Evolutionary conservation across 2,888 invertebrate genomes (phyloP).

Genomic region (Crepidodera aurea): DNA sequence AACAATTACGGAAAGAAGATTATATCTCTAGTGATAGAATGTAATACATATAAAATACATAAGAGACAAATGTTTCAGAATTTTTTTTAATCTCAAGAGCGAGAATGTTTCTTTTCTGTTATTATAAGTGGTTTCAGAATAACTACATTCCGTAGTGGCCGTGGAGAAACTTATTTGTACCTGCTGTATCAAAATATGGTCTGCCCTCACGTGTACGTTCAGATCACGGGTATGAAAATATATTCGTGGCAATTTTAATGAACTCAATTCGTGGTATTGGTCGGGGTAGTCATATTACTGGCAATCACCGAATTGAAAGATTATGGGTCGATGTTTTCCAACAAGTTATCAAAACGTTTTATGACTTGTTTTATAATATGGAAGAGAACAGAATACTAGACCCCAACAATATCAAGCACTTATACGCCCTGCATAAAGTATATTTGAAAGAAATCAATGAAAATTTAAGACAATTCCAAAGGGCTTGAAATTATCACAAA

Average conservation of each 20-base stretch:
- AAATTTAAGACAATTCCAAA: constrained; percentile 8
- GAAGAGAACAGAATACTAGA: constrained; percentile 6
- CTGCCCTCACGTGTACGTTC: constrained; percentile 14
- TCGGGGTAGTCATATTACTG: constrained; percentile 21
- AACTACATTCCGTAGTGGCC: too few species aligned
- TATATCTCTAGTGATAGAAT: too few species aligned
- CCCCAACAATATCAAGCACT: constrained; percentile 4
- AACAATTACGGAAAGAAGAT: too few species aligned
- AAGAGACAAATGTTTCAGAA: too few species aligned
- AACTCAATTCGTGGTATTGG: constrained; percentile 5
- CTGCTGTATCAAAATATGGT: constrained; percentile 12
- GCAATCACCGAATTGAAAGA: constrained; percentile 22
- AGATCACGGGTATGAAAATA: constrained; percentile 20
- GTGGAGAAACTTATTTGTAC: constrained; percentile 13
- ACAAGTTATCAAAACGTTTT: constrained; percentile 15
- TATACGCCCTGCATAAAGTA: constrained; percentile 8
- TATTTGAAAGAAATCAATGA: constrained; percentile 9
- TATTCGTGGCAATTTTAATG: constrained; percentile 17
- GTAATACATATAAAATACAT: too few species aligned
- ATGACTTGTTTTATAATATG: constrained; percentile 13
- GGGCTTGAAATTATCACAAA: constrained; percentile 2
- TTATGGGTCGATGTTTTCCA: constrained; percentile 20
- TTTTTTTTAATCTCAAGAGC: too few species aligned
- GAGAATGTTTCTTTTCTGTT: too few species aligned
- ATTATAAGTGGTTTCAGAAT: too few species aligned